Conservation (phyloP, 1,140 invertebrate species). For the Eurosta solidaginis region DNA sequence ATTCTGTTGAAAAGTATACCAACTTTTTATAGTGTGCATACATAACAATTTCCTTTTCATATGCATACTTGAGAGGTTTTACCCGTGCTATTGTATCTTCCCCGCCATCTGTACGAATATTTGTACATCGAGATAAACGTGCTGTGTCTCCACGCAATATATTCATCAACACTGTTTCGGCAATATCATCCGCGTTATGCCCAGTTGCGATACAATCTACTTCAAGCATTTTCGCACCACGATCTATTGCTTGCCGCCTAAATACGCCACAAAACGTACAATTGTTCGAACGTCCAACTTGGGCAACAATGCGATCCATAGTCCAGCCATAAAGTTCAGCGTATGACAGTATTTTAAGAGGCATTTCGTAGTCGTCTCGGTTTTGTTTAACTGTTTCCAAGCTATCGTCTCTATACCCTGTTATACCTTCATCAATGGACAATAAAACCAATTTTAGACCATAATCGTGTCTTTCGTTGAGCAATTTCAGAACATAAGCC, state of each 20-base stretch:
- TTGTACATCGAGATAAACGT: slow-evolving; percentile 87
- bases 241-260: slow-evolving; percentile 91
- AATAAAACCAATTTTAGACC: slow-evolving; percentile 88
- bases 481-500: slow-evolving; percentile 73
- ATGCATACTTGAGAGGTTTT: slow-evolving; percentile 98
- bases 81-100: slow-evolving; percentile 89
- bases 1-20: slow-evolving; percentile 99
- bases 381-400: slow-evolving; percentile 96
- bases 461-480: slow-evolving; percentile 93
- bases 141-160: slow-evolving; percentile 95
- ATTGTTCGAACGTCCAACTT: slow-evolving; percentile 97
- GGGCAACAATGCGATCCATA: slow-evolving; percentile 97
- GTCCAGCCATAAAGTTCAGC: slow-evolving; percentile 99
- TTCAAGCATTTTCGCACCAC: slow-evolving; percentile 83
- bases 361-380: slow-evolving; percentile 88
- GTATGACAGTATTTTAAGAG: slow-evolving; percentile 95
- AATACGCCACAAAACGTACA: slow-evolving; percentile 99
- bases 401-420: slow-evolving; percentile 97
- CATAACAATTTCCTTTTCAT: slow-evolving; percentile 99
- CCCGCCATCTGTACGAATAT: slow-evolving; percentile 81
- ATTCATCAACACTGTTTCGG: slow-evolving; percentile 99
- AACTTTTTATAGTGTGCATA: slow-evolving; percentile 97
- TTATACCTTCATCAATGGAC: slow-evolving; percentile 98
- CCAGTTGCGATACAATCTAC: slow-evolving; percentile 96
- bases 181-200: slow-evolving; percentile 99